Evolutionary conservation across 2,797 vertebrate species (phyloP), one percentile per base, ranked within the genome.

Genomic region (Rallus crepitans): DNA sequence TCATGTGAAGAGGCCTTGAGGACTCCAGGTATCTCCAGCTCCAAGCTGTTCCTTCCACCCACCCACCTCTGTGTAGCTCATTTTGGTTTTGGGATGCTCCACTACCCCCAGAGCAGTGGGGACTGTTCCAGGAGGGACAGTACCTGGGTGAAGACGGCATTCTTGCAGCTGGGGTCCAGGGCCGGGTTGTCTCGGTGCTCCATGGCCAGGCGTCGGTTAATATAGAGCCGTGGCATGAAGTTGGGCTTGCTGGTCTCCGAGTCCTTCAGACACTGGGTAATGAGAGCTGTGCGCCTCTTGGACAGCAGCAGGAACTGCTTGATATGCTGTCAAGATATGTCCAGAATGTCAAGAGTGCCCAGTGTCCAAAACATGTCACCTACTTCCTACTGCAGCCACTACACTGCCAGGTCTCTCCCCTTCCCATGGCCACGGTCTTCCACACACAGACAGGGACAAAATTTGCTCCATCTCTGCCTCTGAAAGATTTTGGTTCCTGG

Each of bases 141-240:
- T 97, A 99, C 99, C 99, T 99, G 99, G 80, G 98, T 99, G 86
- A 99, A 99, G 91, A 99, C 99, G 1, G 99, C 98, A 0, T 99
- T 99, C 98, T 99, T 99, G 98, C 99, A 99, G 95, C 97, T 98
- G 84, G 98, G 96, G 90, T 99, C 99, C 94, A 99, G 97, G 47
- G 98, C 98, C 9, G 99, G 99, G 96, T 99, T 99, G 97, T 99
- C 99, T 7, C 98, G 97, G 97, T 99, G 99, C 95, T 99, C 99
- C 99, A 99, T 99, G 93, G 99, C 99, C 88, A 99, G 98, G 39
- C 99, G 98, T 19, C 99, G 98, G 98, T 99, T 99, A 97, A 99
- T 99, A 97, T 99, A 99, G 48, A 99, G 99, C 24, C 99, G 98
- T 1, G 99, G 99, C 99, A 99, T 99, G 97, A 99, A 98, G 97